phyloP scores from a whole-genome alignment of 1,140 invertebrate genomes.

The Periplaneta americana region DNA sequence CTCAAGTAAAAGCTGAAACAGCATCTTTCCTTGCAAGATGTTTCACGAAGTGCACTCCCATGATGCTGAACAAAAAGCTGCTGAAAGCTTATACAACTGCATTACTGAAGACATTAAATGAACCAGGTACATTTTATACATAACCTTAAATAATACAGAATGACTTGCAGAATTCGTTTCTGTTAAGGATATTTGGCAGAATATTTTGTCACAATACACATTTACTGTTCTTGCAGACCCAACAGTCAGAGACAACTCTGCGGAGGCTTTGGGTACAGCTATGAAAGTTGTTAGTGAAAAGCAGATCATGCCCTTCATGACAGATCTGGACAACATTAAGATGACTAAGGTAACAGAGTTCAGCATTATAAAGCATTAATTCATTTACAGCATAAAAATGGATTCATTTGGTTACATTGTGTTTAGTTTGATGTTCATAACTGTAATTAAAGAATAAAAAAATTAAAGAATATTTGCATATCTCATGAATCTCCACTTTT shows the following conservation, averaged over 20 bases:
- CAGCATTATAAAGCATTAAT: too few relatives aligned
- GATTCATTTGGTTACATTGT: too few relatives aligned
- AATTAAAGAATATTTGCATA: too few relatives aligned
- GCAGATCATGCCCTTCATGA: conserved; percentile 75
- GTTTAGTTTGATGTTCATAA: too few relatives aligned
- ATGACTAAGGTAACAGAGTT: conserved; percentile 84
- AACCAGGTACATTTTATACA: conserved; percentile 50
- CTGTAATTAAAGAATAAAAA: too few relatives aligned
- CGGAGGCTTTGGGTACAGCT: conserved; percentile 88
- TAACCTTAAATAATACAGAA: not conserved
- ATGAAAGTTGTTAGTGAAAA: conserved; percentile 94
- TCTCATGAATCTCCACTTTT: too few relatives aligned
- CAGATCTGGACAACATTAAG: conserved; percentile 86
- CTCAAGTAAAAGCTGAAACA: conserved; percentile 88
- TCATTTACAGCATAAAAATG: too few relatives aligned
- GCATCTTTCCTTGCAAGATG: conserved; percentile 80
- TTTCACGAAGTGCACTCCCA: conserved; percentile 72
- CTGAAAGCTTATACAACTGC: conserved; percentile 78
- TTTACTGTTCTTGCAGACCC: conserved; percentile 62
- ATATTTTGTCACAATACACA: not conserved
- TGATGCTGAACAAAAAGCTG: conserved; percentile 85
- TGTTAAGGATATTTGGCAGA: too few relatives aligned
- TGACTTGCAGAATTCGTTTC: not conserved
- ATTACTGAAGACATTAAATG: conserved; percentile 81
- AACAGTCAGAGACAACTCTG: conserved; percentile 74